Evolutionary conservation across 2,888 invertebrate species (phyloP), one percentile per base, ranked within the genome.

Genomic region (Amblyjoppa fuscipennis): DNA sequence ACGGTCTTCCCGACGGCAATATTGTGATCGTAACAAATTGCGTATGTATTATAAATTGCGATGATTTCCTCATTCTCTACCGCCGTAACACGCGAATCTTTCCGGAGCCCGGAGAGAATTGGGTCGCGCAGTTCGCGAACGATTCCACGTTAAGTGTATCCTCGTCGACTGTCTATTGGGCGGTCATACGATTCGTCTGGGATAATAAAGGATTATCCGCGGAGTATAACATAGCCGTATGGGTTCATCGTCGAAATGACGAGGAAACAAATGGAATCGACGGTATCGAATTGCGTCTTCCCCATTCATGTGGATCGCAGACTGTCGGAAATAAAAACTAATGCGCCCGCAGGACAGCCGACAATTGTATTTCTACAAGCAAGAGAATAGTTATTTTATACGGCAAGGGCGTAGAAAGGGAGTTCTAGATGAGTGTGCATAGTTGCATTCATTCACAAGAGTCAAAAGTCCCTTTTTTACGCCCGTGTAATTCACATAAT

Each of bases 11-110:
- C 66, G 66, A 68, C 5, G 41, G 41, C 20, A 41, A 68, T 41
- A 41, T 68, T 41, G 66, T 20, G 66, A 68, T 68, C 38, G 20
- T 41, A 68, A 68, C 20, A 20, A 68, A 68, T 68, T 68, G n/a
- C 20, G 38, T 68, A 20, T 68, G 38, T 3, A 28, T 68, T 68
- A 68, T 20, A 20, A 68, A 68, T 41, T 41, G 66, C 20, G 1
- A n/a, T 34, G 6, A n/a, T n/a, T 34, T 61, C 16, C 31, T 31
- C 31, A 31, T 61, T 61, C 34, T 11, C 31, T 61, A 16, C n/a
- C 11, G 16, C 31, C 13, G 61, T 16, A 16, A 59, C 28, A 11
- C 6, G 61, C 13, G 13, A 13, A 61, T 61, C 28, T 28, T 25
- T 31, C 13, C 16, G 28, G 31, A 34, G 13, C 34, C 45, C 3